These are phyloP conservation scores for Plusia festucae DNA, from an alignment of 2,888 invertebrate species.

Conservation along the genomic window DNA sequence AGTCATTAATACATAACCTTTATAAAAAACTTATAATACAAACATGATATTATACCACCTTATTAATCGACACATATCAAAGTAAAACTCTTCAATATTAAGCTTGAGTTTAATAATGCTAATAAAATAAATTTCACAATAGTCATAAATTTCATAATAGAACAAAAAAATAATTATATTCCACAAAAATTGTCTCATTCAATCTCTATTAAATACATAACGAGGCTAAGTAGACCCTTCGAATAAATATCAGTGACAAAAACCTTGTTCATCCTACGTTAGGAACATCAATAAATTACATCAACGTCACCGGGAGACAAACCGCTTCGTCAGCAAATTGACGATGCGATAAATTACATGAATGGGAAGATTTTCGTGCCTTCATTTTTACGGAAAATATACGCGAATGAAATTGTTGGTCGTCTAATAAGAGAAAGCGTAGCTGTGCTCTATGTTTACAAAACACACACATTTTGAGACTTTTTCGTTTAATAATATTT, in stretches of 20 bases:
- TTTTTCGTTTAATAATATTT: no score
- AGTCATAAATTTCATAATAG: no score
- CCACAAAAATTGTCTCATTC: neutral
- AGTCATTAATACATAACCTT: no score
- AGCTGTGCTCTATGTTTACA: no score
- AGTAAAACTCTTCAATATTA: no score
- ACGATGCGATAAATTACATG: constrained; percentile 36
- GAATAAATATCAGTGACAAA: neutral
- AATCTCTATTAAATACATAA: neutral
- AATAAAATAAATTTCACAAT: no score
- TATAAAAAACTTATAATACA: no score
- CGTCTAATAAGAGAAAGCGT: neutral
- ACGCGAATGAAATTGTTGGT: neutral
- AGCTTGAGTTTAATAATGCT: no score
- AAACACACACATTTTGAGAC: no score
- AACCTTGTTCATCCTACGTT: constrained; percentile 2
- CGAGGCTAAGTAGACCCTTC: neutral
- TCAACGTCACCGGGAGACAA: constrained; percentile 22
- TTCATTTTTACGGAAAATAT: neutral
- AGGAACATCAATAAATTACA: constrained; percentile 31
- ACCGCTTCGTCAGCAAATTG: constrained; percentile 26
- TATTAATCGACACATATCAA: no score
- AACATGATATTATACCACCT: no score
- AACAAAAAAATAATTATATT: no score
- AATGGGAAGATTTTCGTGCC: neutral